phyloP scores from a whole-genome alignment of 2,113 vertebrate genomes.

The Ophiodon elongatus region DNA sequence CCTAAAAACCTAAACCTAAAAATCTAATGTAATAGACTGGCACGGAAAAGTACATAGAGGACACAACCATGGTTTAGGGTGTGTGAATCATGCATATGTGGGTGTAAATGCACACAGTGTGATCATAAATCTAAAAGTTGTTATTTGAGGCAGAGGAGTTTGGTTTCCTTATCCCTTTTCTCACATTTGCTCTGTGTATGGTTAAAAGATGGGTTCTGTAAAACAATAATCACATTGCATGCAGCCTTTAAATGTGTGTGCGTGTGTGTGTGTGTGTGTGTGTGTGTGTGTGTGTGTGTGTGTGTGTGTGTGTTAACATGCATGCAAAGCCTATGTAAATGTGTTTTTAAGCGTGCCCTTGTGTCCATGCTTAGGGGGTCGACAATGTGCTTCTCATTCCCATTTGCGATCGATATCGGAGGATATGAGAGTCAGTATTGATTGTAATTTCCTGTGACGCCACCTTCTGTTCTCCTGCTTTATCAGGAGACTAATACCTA shows the following conservation, averaged over 20 bases:
- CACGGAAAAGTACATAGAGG: neutral
- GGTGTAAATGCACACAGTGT: neutral
- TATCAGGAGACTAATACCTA: conserved; percentile 80
- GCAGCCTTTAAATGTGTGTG: neutral
- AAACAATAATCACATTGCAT: conserved; percentile 2
- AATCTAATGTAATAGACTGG: neutral
- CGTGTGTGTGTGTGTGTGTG: neutral
- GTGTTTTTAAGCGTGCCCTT: conserved; percentile 14
- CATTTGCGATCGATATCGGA: conserved; percentile 69
- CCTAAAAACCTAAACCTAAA: neutral
- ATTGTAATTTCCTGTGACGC: conserved; percentile 81
- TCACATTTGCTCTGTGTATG: neutral
- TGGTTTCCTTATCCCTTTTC: conserved; percentile 20
- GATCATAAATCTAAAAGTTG: conserved; percentile 23
- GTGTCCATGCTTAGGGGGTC: conserved; percentile 10
- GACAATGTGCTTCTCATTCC: conserved; percentile 47
- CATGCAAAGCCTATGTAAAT: conserved; percentile 20
- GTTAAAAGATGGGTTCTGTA: neutral
- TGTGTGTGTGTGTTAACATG: neutral
- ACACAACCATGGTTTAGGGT: neutral
- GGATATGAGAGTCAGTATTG: conserved; percentile 81
- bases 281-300: neutral
- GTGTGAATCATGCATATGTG: conserved; percentile 23
- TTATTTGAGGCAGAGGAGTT: conserved; percentile 30
- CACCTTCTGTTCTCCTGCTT: conserved; percentile 75